phyloP scores from a whole-genome alignment of 2,113 vertebrate genomes.

The Pteropus alecto region DNA sequence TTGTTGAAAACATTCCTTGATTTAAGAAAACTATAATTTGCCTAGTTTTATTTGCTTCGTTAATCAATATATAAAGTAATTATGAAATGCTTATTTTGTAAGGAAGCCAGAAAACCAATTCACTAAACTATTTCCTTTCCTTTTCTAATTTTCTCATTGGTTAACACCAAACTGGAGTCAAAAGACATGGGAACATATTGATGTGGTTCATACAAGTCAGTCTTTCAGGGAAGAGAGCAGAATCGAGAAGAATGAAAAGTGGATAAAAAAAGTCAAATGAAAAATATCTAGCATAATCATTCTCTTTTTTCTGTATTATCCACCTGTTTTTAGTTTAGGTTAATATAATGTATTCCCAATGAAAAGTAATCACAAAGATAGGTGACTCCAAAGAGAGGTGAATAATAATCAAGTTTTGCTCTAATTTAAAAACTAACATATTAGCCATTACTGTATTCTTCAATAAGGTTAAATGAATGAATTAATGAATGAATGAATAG shows the following conservation, averaged over 20 bases:
- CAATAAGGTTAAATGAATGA: background rate
- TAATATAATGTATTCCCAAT: background rate
- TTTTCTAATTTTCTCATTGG: background rate
- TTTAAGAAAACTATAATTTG: background rate
- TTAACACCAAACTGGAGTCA: background rate
- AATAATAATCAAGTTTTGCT: background rate
- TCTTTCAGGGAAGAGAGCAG: background rate
- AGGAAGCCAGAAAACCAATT: background rate
- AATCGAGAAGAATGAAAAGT: background rate
- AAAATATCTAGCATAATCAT: background rate
- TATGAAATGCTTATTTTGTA: background rate
- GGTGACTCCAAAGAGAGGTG: background rate
- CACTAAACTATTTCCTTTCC: rapidly evolving
- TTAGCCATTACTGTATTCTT: background rate
- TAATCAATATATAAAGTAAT: background rate
- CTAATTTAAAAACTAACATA: background rate
- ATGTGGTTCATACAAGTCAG: background rate
- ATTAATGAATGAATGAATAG: too few species aligned
- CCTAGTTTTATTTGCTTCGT: background rate
- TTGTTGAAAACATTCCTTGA: background rate
- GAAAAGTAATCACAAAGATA: background rate
- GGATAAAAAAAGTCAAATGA: background rate
- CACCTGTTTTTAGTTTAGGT: background rate
- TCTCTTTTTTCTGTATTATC: background rate
- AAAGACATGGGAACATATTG: background rate